Evolutionary conservation across 2,888 invertebrate genomes (phyloP), one percentile per base, ranked within the genome.

Genomic region (Dione vanillae): DNA sequence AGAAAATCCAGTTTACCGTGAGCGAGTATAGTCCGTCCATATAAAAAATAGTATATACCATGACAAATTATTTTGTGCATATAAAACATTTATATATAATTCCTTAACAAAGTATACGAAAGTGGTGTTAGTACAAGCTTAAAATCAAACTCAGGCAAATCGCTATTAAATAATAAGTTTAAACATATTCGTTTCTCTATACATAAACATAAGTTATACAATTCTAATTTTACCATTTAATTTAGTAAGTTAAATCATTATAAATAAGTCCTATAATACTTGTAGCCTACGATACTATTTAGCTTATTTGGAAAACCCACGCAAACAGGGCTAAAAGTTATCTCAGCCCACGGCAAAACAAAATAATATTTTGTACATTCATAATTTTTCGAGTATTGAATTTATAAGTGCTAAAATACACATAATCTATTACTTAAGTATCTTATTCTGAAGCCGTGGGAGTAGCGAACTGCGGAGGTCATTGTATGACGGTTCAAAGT

Each of bases 401-500:
- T n/a, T 43, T 43, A 14, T 27, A 9, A 43, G 3, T n/a, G 14
- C 14, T 19, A 59, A 54, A 43, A 20, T 41, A 41, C 11, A 56
- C 16, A 40, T 41, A 20, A 14, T 43, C 1, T 27, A 10, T 37
- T 14, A 56, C 9, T 16, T 37, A 16, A 3, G 16, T 45, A 35
- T 59, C 16, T 12, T 20, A 16, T 47, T 10, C 7, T 62, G 19
- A 40, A n/a, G 8, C 12, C 16, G 41, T 35, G 19, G 68, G 51
- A 71, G 72, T 68, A 40, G 7, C 75, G 51, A 71, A 71, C 67
- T 19, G 7, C 75, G 72, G 79, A 61, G 85, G 75, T 82, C 85
- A 76, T 69, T 74, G 78, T 80, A 80, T 74, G 80, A 71, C 85
- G 86, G 86, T 80, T 78, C 74, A 82, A 80, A 81, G 78, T 75